These are phyloP conservation scores for Platycnemis pennipes DNA, from an alignment of 2,888 invertebrate species.

Conservation along the genomic window DNA sequence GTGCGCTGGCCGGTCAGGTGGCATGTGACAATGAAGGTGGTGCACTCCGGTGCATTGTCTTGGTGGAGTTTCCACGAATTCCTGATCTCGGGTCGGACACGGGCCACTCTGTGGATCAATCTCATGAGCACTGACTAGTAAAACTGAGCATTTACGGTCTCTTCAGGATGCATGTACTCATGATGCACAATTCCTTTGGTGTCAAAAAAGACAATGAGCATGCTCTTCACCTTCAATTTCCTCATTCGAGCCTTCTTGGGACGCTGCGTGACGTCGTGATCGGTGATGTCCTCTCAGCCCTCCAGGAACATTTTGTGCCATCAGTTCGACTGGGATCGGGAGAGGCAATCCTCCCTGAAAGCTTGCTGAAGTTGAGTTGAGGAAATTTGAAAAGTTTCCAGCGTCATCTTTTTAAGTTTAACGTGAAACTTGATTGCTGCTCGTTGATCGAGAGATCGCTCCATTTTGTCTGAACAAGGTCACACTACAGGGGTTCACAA, in stretches of 20 bases:
- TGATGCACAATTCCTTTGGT: neutral
- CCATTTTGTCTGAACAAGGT: neutral
- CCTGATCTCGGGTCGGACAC: too few relatives aligned
- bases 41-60: too few relatives aligned
- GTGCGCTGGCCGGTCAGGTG: too few relatives aligned
- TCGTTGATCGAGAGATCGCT: neutral
- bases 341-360: neutral
- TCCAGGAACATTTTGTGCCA: neutral
- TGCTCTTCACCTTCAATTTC: neutral
- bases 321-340: neutral
- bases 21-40: too few relatives aligned
- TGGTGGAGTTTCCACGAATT: too few relatives aligned
- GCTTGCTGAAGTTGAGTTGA: neutral
- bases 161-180: neutral
- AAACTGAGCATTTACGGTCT: neutral
- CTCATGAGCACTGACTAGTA: neutral
- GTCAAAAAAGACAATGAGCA: neutral
- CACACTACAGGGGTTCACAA: neutral
- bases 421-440: neutral
- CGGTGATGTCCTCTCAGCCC: neutral
- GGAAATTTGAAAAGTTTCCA: neutral
- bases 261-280: too few relatives aligned
- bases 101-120: neutral
- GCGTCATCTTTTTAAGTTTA: neutral
- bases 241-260: neutral